Conservation (phyloP, 2,113 vertebrate genomes). For the Glaucidium brasilianum region DNA sequence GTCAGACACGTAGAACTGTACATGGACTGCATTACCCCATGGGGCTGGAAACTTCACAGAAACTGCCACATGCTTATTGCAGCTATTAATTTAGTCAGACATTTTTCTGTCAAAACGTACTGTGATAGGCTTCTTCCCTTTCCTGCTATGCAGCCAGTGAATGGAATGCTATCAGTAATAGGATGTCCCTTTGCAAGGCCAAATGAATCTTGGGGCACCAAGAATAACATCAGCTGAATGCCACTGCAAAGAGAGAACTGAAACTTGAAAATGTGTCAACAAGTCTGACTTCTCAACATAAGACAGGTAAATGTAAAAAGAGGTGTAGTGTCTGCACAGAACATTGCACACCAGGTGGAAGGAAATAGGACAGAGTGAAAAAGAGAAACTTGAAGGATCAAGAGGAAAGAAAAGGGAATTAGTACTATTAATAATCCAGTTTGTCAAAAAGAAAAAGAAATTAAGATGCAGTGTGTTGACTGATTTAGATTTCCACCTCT, state of each 20-base stretch:
- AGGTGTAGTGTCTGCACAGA: background rate
- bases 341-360: background rate
- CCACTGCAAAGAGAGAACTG: background rate
- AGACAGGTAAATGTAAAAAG: background rate
- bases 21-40: background rate
- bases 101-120: background rate
- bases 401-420: background rate
- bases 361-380: background rate
- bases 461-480: background rate
- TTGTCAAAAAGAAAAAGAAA: background rate
- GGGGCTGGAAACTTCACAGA: background rate
- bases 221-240: background rate
- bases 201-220: background rate
- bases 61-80: background rate
- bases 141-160: background rate
- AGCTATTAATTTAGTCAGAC: background rate
- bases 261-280: background rate
- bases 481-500: background rate
- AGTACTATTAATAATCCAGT: background rate
- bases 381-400: background rate
- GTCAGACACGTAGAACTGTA: fast-evolving
- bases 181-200: background rate
- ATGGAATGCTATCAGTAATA: background rate
- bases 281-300: background rate
- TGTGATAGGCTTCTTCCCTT: background rate